Base-by-base conservation (phyloP, 2,797 vertebrate genomes). In the Lateolabrax maculatus region DNA sequence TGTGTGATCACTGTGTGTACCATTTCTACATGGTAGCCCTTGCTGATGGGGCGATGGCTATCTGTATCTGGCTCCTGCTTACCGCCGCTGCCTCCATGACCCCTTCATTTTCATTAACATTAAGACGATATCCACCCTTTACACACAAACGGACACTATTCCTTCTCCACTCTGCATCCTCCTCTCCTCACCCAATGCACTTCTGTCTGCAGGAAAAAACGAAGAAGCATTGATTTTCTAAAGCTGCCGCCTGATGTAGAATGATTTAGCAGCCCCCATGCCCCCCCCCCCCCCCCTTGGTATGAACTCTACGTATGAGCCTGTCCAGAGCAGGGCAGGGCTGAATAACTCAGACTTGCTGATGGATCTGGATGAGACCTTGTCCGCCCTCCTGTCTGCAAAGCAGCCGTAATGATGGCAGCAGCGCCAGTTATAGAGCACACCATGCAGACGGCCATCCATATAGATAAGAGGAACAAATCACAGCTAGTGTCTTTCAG, bases 381-480 rank as follows among this genome's bases (percentile, higher is more conserved):
- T 87, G 89, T 87, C 88, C 85, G 69, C 91, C 93, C 89, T 93
- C 87, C 84, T 84, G 90, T 93, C 90, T 91, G 92, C 86, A 90
- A 87, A 89, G 89, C 76, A 84, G 90, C 84, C 13, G 83, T 93
- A 94, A 95, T 95, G 88, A 95, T 91, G 92, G 93, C 90, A 90
- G 89, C 88, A 82, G 88, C 69, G 71, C 80, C 78, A 56, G 90
- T 92, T 93, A 91, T 90, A 91, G 89, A 86, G 89, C 81, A 80
- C 65, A 63, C 87, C 84, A 85, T 86, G 89, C 85, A 91, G 90
- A 91, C 89, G 58, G 87, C 78, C 63, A 88, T 94, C 91, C 90
- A 90, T 92, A 92, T 86, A 94, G 89, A 94, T 94, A 91, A 94
- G 90, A 90, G 91, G 81, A 90, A 91, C 85, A 92, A 86, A 91